Base-by-base conservation (phyloP, 2,113 vertebrate genomes). In the Carassius carassius region DNA sequence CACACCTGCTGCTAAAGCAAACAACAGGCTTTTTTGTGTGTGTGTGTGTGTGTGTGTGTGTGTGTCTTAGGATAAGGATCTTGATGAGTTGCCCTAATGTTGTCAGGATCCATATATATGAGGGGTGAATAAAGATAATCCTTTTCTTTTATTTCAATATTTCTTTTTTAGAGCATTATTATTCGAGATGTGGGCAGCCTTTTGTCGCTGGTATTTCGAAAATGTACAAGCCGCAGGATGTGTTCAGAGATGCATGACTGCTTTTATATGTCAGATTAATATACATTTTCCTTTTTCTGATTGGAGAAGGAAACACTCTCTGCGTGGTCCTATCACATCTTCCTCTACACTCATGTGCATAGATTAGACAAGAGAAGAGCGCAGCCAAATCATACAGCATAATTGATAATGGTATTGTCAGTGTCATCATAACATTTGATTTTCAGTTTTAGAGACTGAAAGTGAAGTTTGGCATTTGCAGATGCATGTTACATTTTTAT, bases 1-100 rank as follows among this genome's bases (percentile, higher is more conserved):
- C 89, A 90, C 92, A 91, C 91, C 93, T 89, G 90, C 49, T 58
- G 90, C 90, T 92, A 90, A 90, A 89, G 89, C 90, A 92, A 94
- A 94, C 91, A 89, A 74, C 81, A 80, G 81, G 37, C 76, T 80
- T 86, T 80, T 75, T 23, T 63, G 62, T 32, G 4, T 63, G 23
- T 65, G 62, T 65, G 62, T 32, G 14, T 32, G 65, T 69, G 65
- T 35, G 29, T 81, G 86, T 70, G 84, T 69, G 77, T 82, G 80
- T 72, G 72, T 82, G 80, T 72, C 21, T 58, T 70, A 73, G n/a
- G 81, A 35, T 32, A n/a, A 54, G 25, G 47, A 72, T 65, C 47
- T 70, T 51, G 29, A 79, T 85, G 75, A 81, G 77, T 72, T 78
- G 77, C 51, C 65, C 65, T 49, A 60, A 80, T 85, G 84, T 78